Base-by-base conservation (phyloP, 1,140 invertebrate species). In the Idris sp. region DNA sequence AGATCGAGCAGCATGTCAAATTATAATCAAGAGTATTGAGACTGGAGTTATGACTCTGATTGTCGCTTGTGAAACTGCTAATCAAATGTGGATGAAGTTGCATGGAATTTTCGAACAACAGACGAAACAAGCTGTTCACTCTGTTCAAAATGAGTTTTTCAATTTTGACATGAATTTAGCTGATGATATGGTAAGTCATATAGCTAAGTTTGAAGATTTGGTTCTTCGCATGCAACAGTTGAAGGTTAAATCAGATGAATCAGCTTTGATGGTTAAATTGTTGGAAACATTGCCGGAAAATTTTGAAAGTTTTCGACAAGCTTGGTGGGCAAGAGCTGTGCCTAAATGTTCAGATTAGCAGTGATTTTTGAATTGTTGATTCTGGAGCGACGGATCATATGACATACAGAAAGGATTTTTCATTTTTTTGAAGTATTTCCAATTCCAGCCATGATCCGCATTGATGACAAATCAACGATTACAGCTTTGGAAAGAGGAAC, bases 111-210 rank as follows among this genome's bases (percentile, higher is more conserved):
- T 81, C 56, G 78, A 83, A 44, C 76, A 77, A 19, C 77, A 82
- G 49, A 78, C 76, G 0, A 74, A 78, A 28, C 46, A 72, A 26
- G 72, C 51, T 19, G 40, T 75, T 18, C 76, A 82, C 30, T 28
- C 74, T 4, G 49, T 81, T 1, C 68, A 82, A 40, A 68, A 82
- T 30, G 53, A 80, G 22, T 82, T 76, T 38, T 85, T 79, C 40
- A 69, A 33, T 22, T 40, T 75, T 8, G 26, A 5, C 0, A 76
- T 64, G 18, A 41, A 56, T 31, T 22, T 22, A 22, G 48, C 11
- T 28, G 54, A 74, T 15, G 15, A 31, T 26, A 78, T 84, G 30
- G 64, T 74, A 0, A 69, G 61, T 3, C 71, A 79, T 71, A 76
- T 82, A 30, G 76, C 67, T 25, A 80, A 79, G 19, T 46, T 84